Evolutionary conservation across 2,113 vertebrate genomes (phyloP), one percentile per base, ranked within the genome.

Genomic region (Sinocyclocheilus grahami): DNA sequence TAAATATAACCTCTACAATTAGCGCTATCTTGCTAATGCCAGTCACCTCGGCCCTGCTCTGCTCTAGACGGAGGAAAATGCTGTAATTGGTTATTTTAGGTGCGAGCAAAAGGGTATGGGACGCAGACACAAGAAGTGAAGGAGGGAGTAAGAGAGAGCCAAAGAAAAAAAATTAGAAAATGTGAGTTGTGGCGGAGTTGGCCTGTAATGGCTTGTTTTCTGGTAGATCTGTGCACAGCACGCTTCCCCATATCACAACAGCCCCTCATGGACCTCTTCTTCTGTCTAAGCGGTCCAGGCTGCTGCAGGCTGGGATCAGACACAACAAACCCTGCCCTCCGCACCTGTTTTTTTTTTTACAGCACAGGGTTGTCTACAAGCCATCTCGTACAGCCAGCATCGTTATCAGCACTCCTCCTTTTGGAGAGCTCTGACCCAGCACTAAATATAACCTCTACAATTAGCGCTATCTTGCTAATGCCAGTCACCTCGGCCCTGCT

Each of bases 1-100:
- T 91, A 92, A 91, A 92, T 91, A 87, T 90, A 90, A 89, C 86
- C 78, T 81, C 88, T 80, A 90, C 87, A 91, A 90, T 91, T 89
- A 86, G 88, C 67, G 74, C 88, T 91, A 91, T 90, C 89, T 91
- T 55, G 85, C 86, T 27, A 88, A 78, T 74, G 80, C 83, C 85
- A 84, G 75, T 46, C 84, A 79, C 69, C 76, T 65, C 77, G 39
- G 42, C 58, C 51, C 75, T 82, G 78, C 71, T 65, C 30, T 20
- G 62, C 77, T 82, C 27, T 33, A 72, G 82, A 81, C 77, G 67
- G 16, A 20, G 86, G 85, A 55, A 85, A 83, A 65, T 39, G 46
- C 74, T 79, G 72, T 87, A 89, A 87, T 89, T 89, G 88, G 83
- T 78, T 86, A 75, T 89, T 87, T 85, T 83, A 87, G 86, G 86